Evolutionary conservation across 2,888 invertebrate species (phyloP), one percentile per base, ranked within the genome.

Genomic region (Gymnosoma rotundatum): DNA sequence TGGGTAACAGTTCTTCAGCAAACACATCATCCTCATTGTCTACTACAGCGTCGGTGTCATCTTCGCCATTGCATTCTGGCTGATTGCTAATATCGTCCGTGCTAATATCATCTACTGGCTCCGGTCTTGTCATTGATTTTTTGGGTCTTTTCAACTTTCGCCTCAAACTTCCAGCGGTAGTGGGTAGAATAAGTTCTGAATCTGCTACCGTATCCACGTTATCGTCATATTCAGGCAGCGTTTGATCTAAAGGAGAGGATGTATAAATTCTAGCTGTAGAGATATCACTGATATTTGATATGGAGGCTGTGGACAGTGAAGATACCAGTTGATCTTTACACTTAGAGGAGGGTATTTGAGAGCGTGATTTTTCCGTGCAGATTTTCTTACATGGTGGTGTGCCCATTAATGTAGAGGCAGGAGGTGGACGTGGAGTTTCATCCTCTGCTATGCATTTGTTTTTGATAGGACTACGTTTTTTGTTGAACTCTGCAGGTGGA

Each of bases 381-480:
- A 16, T 25, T 81, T 81, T 81, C 58, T 81, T 81, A 48, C 75
- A 81, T 12, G 69, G 56, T 25, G 69, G 74, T 18, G 67, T 70
- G 4, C n/a, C 75, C 63, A 81, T 56, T 45, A 81, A 70, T 2
- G 81, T 52, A 0, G 81, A 58, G 0, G 70, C 50, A 5, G 75
- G 63, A 14, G 81, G 81, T 5, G 81, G 75, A 14, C 70, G 63
- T 1, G 81, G 75, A 1, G 81, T 64, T 72, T 70, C 81, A 58
- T 82, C 81, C 64, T 82, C 81, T 18, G 75, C 81, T 21, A 82
- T 82, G 12, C 81, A 82, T 60, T 82, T 82, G 50, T 82, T 82
- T 60, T 82, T 82, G 7, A 82, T 76, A 21, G 70, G 60, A 45
- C 58, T 82, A 21, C 75, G 81, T 76, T 82, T 82, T 52, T 70